Evolutionary conservation across 2,113 vertebrate genomes (phyloP).

Genomic region (Egretta garzetta): DNA sequence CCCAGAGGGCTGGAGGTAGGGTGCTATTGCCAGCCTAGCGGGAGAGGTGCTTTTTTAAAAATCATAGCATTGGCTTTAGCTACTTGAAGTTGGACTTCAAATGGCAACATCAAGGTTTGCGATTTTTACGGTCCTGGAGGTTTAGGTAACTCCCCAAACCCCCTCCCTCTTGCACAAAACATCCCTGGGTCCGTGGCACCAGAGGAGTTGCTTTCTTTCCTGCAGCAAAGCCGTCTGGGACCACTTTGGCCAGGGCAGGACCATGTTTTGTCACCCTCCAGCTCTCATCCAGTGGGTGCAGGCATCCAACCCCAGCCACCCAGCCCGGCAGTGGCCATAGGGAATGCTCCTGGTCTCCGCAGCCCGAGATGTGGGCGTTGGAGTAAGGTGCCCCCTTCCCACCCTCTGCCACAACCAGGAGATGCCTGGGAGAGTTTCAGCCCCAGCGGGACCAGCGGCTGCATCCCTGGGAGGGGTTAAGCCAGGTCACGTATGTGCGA

Average conservation of each 20-base stretch:
- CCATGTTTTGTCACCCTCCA: neutral
- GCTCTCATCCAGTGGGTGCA: neutral
- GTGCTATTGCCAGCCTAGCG: rapidly evolving
- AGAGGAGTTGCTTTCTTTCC: neutral
- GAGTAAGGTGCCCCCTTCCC: neutral
- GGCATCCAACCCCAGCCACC: neutral
- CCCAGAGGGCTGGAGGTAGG: neutral
- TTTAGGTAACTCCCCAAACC: neutral
- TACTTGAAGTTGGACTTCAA: neutral
- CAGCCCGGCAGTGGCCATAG: neutral
- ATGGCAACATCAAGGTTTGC: neutral
- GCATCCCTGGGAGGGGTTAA: conserved; percentile 52
- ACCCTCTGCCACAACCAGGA: neutral
- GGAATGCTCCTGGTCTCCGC: neutral
- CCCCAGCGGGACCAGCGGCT: neutral
- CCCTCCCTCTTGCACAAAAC: neutral
- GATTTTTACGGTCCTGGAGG: neutral
- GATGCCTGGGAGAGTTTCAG: neutral
- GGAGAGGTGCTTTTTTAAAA: neutral
- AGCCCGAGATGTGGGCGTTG: rapidly evolving
- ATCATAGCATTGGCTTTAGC: neutral
- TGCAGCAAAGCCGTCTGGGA: neutral
- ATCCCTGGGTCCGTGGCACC: neutral
- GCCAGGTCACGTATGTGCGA: conserved; percentile 41
- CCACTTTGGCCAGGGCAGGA: neutral